Evolutionary conservation across 2,797 vertebrate genomes (phyloP).

Genomic region (Enteromius argenteus): DNA sequence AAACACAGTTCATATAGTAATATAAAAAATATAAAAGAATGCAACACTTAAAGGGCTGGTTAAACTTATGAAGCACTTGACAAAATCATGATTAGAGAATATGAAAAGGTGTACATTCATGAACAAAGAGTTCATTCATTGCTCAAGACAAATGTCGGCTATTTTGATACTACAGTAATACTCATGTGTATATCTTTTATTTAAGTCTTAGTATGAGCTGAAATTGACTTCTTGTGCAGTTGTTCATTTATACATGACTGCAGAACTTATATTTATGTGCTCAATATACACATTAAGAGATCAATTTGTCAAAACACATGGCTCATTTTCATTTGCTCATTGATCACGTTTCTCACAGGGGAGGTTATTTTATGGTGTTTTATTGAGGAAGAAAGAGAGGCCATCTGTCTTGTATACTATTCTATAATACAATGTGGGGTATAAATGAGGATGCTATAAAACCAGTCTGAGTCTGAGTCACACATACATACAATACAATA

Average conservation of each 20-base stretch:
- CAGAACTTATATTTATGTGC: slow-evolving; percentile 6
- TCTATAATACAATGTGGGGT: neutral
- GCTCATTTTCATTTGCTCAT: slow-evolving; percentile 38
- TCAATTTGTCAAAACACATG: slow-evolving; percentile 25
- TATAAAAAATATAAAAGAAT: neutral
- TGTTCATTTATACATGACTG: neutral
- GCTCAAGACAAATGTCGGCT: neutral
- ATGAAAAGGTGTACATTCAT: neutral
- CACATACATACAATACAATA: neutral
- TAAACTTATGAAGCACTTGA: neutral
- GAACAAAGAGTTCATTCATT: neutral
- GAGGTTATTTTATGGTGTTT: slow-evolving; percentile 41
- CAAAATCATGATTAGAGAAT: neutral
- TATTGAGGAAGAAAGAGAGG: slow-evolving; percentile 49
- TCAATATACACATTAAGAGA: slow-evolving; percentile 11
- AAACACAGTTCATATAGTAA: neutral
- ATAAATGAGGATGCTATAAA: neutral
- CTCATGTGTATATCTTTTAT: neutral
- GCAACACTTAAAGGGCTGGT: neutral
- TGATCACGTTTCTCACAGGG: slow-evolving; percentile 50
- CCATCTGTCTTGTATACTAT: slow-evolving; percentile 49
- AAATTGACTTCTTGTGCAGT: neutral
- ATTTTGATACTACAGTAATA: neutral
- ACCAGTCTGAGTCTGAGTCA: neutral
- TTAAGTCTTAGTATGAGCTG: neutral